Evolutionary conservation across 92 coral and sea anemone genomes (phyloP).

Genomic region (Palythoa grandiflora): DNA sequence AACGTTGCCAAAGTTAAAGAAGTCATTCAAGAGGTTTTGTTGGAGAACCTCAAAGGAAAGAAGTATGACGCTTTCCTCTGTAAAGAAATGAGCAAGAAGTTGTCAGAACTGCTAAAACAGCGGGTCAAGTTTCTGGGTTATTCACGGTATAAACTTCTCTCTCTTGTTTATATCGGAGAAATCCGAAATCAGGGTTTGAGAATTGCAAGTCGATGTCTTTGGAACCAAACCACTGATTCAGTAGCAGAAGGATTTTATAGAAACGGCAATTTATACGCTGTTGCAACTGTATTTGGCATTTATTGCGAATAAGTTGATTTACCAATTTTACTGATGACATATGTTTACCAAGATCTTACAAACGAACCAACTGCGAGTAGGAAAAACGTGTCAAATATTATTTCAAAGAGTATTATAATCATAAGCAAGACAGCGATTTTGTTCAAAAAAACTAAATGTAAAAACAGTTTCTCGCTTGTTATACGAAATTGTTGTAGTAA

Average conservation of each 20-base stretch:
- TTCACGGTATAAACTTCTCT: conserved; percentile 84
- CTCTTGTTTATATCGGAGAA: conserved; percentile 91
- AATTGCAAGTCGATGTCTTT: conserved; percentile 92
- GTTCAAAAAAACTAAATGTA: not conserved
- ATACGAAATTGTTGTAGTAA: not conserved
- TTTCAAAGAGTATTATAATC: not conserved
- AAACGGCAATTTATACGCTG: conserved; percentile 86
- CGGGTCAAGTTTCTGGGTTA: conserved; percentile 82
- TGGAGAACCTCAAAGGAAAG: conserved; percentile 68
- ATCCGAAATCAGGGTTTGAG: conserved; percentile 78
- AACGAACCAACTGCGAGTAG: not conserved
- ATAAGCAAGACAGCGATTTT: not conserved
- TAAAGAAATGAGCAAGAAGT: conserved; percentile 80
- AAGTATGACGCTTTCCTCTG: conserved; percentile 76
- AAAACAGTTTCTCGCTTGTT: not conserved
- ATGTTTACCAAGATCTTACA: not conserved
- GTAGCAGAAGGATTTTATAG: conserved; percentile 83
- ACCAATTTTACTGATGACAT: not conserved
- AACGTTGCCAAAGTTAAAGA: conserved; percentile 78
- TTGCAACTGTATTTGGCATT: conserved; percentile 91
- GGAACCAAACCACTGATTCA: conserved; percentile 89
- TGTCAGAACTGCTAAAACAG: conserved; percentile 88
- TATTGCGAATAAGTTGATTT: conserved; percentile 71
- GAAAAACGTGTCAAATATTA: not conserved
- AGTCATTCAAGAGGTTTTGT: conserved; percentile 78